These are phyloP conservation scores for Stegophylla sp. DNA, from an alignment of 2,888 invertebrate species.

Conservation along the genomic window DNA sequence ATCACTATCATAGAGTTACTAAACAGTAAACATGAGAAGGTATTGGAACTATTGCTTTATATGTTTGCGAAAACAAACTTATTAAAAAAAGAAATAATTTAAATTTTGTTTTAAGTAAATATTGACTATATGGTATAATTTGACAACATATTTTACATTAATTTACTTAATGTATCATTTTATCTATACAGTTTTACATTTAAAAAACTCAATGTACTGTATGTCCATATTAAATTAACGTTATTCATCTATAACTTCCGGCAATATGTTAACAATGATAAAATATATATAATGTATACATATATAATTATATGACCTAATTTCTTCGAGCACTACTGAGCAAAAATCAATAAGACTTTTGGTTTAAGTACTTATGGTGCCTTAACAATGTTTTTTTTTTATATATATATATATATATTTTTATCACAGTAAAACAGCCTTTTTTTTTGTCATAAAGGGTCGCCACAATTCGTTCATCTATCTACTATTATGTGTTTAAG, in stretches of 20 bases:
- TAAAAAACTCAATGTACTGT: background rate
- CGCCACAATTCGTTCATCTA: conserved; percentile 33
- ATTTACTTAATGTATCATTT: conserved; percentile 6
- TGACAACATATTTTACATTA: background rate
- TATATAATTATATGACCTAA: conserved; percentile 31
- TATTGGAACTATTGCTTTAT: background rate
- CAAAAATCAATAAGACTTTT: conserved; percentile 52
- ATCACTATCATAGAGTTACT: conserved; percentile 36
- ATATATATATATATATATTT: conserved; percentile 5
- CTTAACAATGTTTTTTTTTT: conserved; percentile 40
- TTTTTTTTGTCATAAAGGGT: conserved; percentile 54
- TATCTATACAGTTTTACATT: background rate
- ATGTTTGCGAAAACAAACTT: background rate
- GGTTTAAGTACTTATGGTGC: conserved; percentile 37
- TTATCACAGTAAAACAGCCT: conserved; percentile 58
- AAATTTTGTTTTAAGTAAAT: background rate
- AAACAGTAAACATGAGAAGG: background rate
- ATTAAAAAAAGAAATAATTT: background rate
- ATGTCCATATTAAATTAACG: background rate
- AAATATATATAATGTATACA: conserved; percentile 23
- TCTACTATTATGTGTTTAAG: conserved; percentile 36
- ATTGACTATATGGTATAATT: background rate
- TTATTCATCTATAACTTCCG: conserved; percentile 40
- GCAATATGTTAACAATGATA: conserved; percentile 52
- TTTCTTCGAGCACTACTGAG: conserved; percentile 43